phyloP scores from a whole-genome alignment of 2,888 invertebrate genomes.

The Odontomyia ornata region DNA sequence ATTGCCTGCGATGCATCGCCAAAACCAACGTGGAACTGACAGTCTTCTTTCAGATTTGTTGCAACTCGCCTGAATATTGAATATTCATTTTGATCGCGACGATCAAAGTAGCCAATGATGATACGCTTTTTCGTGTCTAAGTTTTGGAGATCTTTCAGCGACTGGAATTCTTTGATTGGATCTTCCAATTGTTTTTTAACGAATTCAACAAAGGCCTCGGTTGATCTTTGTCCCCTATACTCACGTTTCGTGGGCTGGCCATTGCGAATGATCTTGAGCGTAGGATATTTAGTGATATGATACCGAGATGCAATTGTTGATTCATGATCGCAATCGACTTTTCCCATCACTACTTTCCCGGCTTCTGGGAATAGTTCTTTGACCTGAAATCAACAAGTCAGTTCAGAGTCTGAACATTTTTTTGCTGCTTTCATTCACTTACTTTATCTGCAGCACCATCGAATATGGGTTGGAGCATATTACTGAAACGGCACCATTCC shows the following conservation, averaged over 20 bases:
- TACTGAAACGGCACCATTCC: conserved; percentile 99
- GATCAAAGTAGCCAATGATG: conserved; percentile 90
- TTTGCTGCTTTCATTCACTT: conserved; percentile 35
- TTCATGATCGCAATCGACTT: conserved; percentile 97
- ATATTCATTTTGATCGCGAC: conserved; percentile 81
- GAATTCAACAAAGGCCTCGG: conserved; percentile 89
- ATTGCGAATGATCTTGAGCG: conserved; percentile 92
- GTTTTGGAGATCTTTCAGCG: conserved; percentile 76
- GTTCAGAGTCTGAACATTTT: background rate
- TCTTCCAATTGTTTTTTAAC: conserved; percentile 89
- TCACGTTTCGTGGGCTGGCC: conserved; percentile 90
- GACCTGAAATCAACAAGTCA: conserved; percentile 54
- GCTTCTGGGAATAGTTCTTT: conserved; percentile 78
- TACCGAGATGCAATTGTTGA: conserved; percentile 86
- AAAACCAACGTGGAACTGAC: conserved; percentile 91
- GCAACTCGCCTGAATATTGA: conserved; percentile 83
- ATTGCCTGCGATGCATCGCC: conserved; percentile 83
- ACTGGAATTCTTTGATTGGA: conserved; percentile 80
- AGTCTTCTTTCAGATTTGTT: conserved; percentile 91
- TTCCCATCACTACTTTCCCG: conserved; percentile 91
- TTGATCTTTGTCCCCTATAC: conserved; percentile 89
- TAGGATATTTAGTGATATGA: conserved; percentile 98
- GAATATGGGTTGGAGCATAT: conserved; percentile 94
- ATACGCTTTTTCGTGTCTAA: conserved; percentile 84
- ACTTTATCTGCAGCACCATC: conserved; percentile 94